Evolutionary conservation across 2,888 invertebrate genomes (phyloP).

Genomic region (Bombylius major): DNA sequence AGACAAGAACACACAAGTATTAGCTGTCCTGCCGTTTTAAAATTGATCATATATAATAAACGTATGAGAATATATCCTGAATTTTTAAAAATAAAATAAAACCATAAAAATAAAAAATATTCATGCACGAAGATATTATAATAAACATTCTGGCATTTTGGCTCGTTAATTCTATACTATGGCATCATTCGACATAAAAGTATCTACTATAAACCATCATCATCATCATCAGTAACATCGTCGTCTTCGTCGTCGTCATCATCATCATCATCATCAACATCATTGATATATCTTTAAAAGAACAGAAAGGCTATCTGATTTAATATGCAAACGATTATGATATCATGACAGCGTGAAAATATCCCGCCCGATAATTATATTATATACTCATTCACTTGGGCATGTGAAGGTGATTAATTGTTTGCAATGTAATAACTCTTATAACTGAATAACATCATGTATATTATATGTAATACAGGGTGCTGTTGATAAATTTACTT

Average conservation of each 20-base stretch:
- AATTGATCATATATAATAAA: neutral
- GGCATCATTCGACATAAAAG: too few relatives aligned
- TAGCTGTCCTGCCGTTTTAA: neutral
- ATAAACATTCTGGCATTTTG: too few relatives aligned
- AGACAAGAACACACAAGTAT: slow-evolving; percentile 4
- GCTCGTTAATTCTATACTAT: too few relatives aligned
- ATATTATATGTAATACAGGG: too few relatives aligned
- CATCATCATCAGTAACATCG: neutral
- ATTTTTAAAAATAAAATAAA: too few relatives aligned
- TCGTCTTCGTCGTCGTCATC: neutral
- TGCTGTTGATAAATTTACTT: too few relatives aligned
- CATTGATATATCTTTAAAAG: neutral
- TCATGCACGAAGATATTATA: too few relatives aligned
- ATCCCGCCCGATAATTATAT: slow-evolving; percentile 16
- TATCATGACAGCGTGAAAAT: slow-evolving; percentile 17
- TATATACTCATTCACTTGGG: slow-evolving; percentile 13
- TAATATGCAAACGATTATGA: slow-evolving; percentile 16
- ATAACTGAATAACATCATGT: neutral
- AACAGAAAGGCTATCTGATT: slow-evolving; percentile 9
- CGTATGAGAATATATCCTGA: too few relatives aligned
- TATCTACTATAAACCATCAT: too few relatives aligned
- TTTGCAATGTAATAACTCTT: slow-evolving; percentile 9
- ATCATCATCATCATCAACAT: too few relatives aligned
- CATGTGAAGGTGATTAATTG: slow-evolving; percentile 15
- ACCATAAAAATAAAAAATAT: too few relatives aligned